phyloP scores from a whole-genome alignment of 2,113 vertebrate genomes.

The Opisthocomus hoazin region DNA sequence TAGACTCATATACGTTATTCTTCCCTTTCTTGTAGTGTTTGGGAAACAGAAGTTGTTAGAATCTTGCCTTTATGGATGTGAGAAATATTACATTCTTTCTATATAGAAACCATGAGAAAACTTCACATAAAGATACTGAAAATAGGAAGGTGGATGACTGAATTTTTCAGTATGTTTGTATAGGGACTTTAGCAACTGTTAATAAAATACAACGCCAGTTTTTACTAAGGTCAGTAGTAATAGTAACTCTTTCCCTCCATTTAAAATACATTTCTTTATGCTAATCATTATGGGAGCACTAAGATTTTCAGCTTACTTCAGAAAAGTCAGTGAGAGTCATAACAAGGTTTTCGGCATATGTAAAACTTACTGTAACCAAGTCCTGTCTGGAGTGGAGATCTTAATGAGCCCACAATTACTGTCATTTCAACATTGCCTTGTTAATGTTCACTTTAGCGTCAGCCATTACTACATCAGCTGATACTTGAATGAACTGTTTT shows the following conservation, averaged over 20 bases:
- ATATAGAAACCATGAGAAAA: background rate
- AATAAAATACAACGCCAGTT: background rate
- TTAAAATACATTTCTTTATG: background rate
- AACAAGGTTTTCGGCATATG: background rate
- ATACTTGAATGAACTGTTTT: constrained; percentile 8
- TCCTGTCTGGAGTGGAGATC: background rate
- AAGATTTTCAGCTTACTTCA: background rate
- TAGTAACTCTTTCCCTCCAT: background rate
- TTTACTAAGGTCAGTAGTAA: background rate
- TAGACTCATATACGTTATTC: background rate
- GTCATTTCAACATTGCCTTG: background rate
- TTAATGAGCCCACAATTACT: background rate
- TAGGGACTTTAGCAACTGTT: background rate
- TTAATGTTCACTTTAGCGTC: background rate
- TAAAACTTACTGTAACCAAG: background rate
- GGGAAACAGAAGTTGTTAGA: background rate
- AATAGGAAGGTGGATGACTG: background rate
- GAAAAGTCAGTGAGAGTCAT: background rate
- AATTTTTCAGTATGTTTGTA: background rate
- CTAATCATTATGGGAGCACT: background rate
- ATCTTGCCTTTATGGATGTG: background rate
- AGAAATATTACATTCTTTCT: too few relatives aligned
- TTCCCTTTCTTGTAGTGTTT: background rate
- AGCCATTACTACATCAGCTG: background rate
- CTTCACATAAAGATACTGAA: background rate